Base-by-base conservation (phyloP, 1,140 invertebrate genomes). In the Lucilia cuprina region DNA sequence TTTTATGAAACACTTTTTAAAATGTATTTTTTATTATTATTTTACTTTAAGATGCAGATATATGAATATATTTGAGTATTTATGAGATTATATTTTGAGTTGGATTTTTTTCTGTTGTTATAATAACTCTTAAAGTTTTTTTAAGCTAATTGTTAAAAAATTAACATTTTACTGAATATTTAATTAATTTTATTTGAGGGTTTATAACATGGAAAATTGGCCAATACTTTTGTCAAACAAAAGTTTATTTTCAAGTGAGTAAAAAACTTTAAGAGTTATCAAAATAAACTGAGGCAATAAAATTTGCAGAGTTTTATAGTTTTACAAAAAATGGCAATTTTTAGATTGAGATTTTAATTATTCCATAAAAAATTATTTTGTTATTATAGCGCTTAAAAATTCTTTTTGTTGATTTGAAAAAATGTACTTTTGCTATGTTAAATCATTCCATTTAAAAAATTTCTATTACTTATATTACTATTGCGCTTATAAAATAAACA, bases 81-180 rank as follows among this genome's bases (percentile, higher is more conserved):
- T 70, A 70, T 70, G 65, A 70, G 65, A 70, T 70, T 70, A 70
- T 70, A 70, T 12, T 70, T 70, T 25, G 65, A 70, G 65, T 21
- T 21, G 21, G 10, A 55, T 17, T 55, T 17, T 55, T 55, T 55
- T 41, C 10, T 41, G 7, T 55, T 55, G 5, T 55, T 17, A 60
- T n/a, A 60, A n/a, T 17, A 60, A 60, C 55, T n/a, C 55, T 17
- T n/a, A 60, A 60, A 60, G 14, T 14, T 60, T 30, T 30, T 30
- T 60, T 14, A 60, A 60, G n/a, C 13, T 41, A 41, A 60, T 60
- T 17, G n/a, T 10, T 21, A 70, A 7, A 21, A 70, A 19, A 70
- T 70, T 21, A 70, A 70, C 21, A 70, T 70, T 21, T 70, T 14
- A 55, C 50, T 5, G 41, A 41, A 8, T 41, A 8, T 41, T 41